These are phyloP conservation scores for Drosophila biarmipes DNA, from an alignment of 1,140 invertebrate species.

Conservation along the genomic window DNA sequence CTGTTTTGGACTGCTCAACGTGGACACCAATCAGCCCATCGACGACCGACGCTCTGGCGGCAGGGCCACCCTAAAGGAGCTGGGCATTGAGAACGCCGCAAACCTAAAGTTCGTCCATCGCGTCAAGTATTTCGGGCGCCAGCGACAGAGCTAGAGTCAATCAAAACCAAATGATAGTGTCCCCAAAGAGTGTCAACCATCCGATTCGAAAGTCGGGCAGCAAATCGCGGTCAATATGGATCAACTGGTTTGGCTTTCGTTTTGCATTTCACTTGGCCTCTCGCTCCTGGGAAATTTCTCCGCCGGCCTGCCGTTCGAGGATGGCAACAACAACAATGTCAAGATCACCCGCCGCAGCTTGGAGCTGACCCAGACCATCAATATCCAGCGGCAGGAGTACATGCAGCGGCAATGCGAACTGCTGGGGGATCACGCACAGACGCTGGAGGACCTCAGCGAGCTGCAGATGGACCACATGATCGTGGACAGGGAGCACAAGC, in stretches of 20 bases:
- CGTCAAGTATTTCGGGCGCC: constrained; percentile 75
- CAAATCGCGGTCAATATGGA: constrained; percentile 24
- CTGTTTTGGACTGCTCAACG: constrained; percentile 86
- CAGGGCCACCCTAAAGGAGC: constrained; percentile 69
- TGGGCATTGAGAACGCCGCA: constrained; percentile 87
- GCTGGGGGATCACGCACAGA: constrained; percentile 74
- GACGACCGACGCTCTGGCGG: constrained; percentile 85
- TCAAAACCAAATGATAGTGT: constrained; percentile 16
- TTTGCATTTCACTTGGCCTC: constrained; percentile 40
- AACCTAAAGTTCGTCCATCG: constrained; percentile 87
- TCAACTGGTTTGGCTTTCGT: constrained; percentile 45
- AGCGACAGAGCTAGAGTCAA: constrained; percentile 50
- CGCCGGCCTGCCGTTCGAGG: constrained; percentile 63
- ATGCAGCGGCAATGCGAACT: constrained; percentile 88
- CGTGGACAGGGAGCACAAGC: constrained; percentile 91
- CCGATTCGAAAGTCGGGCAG: constrained; percentile 36
- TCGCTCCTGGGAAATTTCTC: constrained; percentile 27
- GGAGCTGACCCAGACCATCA: constrained; percentile 87
- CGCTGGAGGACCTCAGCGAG: constrained; percentile 85
- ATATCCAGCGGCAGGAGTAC: constrained; percentile 88
- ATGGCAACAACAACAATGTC: constrained; percentile 83
- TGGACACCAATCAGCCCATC: constrained; percentile 73
- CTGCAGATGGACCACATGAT: constrained; percentile 90
- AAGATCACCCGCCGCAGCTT: constrained; percentile 85
- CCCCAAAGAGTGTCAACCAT: constrained; percentile 4